Percentiles rank a stretch among this genome's conserved stretches.
Evolutionary conservation across 2,888 invertebrate genomes (phyloP).

Genomic region (Copidosoma aretas): DNA sequence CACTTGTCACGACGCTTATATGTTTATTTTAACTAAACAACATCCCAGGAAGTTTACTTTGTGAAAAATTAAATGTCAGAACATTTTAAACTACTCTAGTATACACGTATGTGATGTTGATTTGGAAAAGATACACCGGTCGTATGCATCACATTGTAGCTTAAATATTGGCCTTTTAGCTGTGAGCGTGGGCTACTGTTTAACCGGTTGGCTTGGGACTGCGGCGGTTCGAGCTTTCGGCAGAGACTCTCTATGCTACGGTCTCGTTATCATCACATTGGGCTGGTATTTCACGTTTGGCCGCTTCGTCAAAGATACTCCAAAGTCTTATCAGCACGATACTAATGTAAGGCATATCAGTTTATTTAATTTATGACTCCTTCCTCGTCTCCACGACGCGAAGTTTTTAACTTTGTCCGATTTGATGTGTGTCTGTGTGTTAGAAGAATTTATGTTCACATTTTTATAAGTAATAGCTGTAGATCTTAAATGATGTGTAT

Average conservation of each 20-base stretch:
- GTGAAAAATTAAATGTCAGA: too few relatives aligned
- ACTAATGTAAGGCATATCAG: slow-evolving; percentile 54
- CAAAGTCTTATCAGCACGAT: slow-evolving; percentile 61
- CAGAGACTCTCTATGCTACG: slow-evolving; percentile 66
- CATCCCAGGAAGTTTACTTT: too few relatives aligned
- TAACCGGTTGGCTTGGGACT: slow-evolving; percentile 66
- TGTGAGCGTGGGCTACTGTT: slow-evolving; percentile 67
- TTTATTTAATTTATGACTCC: slow-evolving; percentile 9
- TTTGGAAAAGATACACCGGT: not conserved
- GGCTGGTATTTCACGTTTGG: slow-evolving; percentile 68
- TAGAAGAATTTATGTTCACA: not conserved
- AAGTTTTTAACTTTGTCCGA: not conserved
- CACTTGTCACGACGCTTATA: too few relatives aligned
- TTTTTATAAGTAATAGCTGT: not conserved
- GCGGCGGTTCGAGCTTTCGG: slow-evolving; percentile 65
- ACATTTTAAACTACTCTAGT: not conserved
- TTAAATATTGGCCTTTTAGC: slow-evolving; percentile 53
- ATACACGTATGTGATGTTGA: not conserved
- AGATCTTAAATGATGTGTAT: not conserved
- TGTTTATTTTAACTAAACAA: too few relatives aligned
- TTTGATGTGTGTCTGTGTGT: not conserved
- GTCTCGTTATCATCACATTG: slow-evolving; percentile 63
- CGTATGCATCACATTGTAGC: not conserved
- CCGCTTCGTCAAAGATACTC: slow-evolving; percentile 66
- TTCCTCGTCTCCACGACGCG: too few relatives aligned